Base-by-base conservation (phyloP, 2,113 vertebrate genomes). In the Dasyprocta punctata region DNA sequence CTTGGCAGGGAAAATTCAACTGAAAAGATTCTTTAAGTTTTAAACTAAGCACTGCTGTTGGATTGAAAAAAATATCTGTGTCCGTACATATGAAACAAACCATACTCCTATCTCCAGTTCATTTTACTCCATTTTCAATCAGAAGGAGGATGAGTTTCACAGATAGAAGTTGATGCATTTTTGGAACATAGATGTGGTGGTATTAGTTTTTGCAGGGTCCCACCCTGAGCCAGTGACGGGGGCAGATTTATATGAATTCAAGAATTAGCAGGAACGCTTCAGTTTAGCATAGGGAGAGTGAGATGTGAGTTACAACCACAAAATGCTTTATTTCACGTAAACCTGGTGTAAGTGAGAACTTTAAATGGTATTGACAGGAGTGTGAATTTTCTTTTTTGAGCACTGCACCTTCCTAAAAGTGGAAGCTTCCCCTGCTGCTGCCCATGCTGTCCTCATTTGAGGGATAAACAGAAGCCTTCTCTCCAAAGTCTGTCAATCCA, bases 401-500 rank as follows among this genome's bases (percentile, higher is more conserved):
- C 84, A 67, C 90, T 90, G 95, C 95, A 97, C 97, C 97, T 98
- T 95, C 92, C 90, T 96, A 67, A 96, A 92, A 97, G 89, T 97
- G 82, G 95, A 87, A 97, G 73, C 94, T 84, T 60, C 75, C 69
- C 94, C 67, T 94, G 83, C 92, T 97, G 96, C 95, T 95, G 93
- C 92, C 83, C 89, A 82, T 28, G 73, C 95, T 96, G 97, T 96
- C 91, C 89, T 97, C 67, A 30, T 86, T 71, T 91, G 49, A 89
- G 83, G 94, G 22, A 93, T 89, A 96, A 97, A 96, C 97, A 97
- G 83, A 97, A 94, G 96, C 44, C 67, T 90, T 30, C 69, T 67
- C 89, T 98, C 96, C 95, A 97, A 97, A 93, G 89, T 71, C 98
- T 98, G 97, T 97, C 97, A 97, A 94, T 97, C 96, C 89, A 38